phyloP scores from a whole-genome alignment of 2,113 vertebrate species.

The Leucopsar rothschildi region DNA sequence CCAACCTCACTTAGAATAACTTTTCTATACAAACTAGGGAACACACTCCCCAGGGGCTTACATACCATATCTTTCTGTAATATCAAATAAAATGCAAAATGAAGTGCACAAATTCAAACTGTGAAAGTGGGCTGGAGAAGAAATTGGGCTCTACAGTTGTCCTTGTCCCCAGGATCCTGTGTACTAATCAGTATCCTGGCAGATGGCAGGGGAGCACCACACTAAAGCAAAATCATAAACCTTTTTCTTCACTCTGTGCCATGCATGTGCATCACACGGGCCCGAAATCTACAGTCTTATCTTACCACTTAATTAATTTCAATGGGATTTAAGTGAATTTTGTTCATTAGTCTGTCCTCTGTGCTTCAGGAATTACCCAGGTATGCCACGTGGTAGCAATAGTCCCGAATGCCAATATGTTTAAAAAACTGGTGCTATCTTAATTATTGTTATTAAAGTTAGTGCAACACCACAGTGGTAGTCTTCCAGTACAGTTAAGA shows the following conservation, averaged over 20 bases:
- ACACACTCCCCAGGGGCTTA: neutral
- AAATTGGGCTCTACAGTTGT: neutral
- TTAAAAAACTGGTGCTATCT: neutral
- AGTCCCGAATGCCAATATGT: neutral
- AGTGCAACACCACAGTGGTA: neutral
- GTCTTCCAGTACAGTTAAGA: neutral
- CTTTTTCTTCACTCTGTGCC: neutral
- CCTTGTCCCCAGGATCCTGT: rapidly evolving
- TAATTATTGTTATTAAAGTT: neutral
- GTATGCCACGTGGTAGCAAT: neutral
- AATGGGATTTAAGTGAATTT: slow-evolving; percentile 2
- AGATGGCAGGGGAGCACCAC: neutral
- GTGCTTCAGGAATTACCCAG: neutral
- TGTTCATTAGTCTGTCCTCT: neutral
- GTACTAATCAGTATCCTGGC: neutral
- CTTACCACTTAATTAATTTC: neutral
- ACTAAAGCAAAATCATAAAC: neutral
- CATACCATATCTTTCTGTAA: neutral
- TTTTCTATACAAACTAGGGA: neutral
- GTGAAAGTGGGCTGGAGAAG: neutral
- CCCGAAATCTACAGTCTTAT: neutral
- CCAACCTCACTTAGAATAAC: neutral
- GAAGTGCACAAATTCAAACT: neutral
- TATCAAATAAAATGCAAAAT: neutral
- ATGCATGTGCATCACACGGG: rapidly evolving